Conservation (phyloP, 2,797 vertebrate species). For the Eurystomus glaucurus region DNA sequence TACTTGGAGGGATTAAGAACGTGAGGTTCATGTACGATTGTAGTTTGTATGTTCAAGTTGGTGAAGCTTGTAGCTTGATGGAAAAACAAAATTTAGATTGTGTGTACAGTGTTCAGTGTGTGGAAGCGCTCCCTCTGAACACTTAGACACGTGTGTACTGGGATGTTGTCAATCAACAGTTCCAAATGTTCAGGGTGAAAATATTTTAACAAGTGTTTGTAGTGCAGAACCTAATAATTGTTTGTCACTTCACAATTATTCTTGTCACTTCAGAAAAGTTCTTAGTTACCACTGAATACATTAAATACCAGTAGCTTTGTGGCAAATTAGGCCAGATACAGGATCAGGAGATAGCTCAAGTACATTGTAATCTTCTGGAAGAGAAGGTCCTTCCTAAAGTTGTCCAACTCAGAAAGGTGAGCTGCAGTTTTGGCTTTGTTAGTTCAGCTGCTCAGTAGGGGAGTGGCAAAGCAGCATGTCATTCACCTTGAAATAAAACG, state of each 20-base stretch:
- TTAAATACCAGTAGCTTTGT: neutral
- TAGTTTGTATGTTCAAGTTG: neutral
- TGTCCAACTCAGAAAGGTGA: neutral
- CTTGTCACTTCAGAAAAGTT: neutral
- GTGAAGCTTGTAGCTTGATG: neutral
- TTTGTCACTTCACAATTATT: neutral
- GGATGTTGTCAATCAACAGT: neutral
- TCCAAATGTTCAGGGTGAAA: neutral
- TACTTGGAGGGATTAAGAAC: neutral
- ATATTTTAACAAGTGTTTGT: neutral
- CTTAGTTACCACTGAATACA: neutral
- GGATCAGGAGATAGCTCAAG: neutral
- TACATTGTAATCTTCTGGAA: neutral
- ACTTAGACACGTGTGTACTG: neutral
- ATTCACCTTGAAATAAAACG: neutral
- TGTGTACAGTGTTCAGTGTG: neutral
- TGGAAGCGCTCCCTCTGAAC: neutral
- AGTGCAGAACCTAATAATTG: neutral
- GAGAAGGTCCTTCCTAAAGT: neutral
- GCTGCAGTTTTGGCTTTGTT: neutral
- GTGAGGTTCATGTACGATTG: accelerated
- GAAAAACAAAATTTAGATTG: neutral
- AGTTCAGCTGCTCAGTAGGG: neutral
- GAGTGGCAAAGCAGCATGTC: neutral
- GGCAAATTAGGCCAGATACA: neutral